Evolutionary conservation across 2,888 invertebrate species (phyloP).

Genomic region (Dicyrtomina minuta): DNA sequence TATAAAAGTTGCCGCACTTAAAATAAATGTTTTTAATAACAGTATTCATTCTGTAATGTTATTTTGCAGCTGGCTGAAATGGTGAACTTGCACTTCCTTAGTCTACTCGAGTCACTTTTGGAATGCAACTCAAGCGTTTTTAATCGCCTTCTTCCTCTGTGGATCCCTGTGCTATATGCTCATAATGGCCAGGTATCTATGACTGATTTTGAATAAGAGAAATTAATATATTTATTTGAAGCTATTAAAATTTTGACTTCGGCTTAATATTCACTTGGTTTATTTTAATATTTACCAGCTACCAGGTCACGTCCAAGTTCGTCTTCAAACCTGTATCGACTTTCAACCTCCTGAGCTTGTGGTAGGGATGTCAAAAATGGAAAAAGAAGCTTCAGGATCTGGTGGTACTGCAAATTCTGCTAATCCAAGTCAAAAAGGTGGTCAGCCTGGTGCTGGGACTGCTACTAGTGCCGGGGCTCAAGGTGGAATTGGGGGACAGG

Average conservation of each 20-base stretch:
- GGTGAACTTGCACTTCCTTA: conserved; percentile 94
- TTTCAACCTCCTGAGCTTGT: conserved; percentile 64
- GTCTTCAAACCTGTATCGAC: conserved; percentile 85
- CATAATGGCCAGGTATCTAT: conserved; percentile 76
- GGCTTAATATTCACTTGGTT: too few relatives aligned
- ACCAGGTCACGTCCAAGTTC: conserved; percentile 81
- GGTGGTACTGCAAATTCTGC: not conserved
- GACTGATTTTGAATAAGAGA: conserved; percentile 16
- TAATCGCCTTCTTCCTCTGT: conserved; percentile 87
- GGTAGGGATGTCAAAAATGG: not conserved
- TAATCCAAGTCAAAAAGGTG: not conserved
- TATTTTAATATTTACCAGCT: conserved; percentile 62
- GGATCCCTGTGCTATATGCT: conserved; percentile 94
- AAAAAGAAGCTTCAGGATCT: not conserved
- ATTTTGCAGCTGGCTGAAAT: conserved; percentile 83
- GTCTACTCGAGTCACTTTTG: conserved; percentile 87
- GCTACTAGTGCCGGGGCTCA: not conserved
- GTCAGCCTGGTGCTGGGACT: not conserved
- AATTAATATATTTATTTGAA: conserved; percentile 14
- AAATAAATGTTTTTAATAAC: too few relatives aligned
- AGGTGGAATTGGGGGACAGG: not conserved
- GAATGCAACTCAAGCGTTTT: conserved; percentile 93
- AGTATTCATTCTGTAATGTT: too few relatives aligned
- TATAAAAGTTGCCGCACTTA: too few relatives aligned
- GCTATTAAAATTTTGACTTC: too few relatives aligned